These are phyloP conservation scores for Tapirus indicus DNA, from an alignment of 2,797 vertebrate species.

Conservation along the genomic window DNA sequence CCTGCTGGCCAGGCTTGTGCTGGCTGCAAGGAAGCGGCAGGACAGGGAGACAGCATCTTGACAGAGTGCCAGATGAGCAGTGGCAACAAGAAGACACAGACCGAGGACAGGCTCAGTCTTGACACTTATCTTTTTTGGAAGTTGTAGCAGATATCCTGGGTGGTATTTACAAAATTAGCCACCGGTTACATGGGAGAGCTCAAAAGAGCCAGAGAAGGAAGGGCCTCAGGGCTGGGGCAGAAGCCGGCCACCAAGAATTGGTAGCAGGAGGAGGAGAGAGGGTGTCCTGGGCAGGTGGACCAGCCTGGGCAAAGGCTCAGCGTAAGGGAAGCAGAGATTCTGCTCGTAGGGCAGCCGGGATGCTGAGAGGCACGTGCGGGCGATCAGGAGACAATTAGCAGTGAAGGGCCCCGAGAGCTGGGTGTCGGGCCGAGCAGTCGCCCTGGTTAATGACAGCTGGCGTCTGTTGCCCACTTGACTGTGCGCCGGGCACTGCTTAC, in stretches of 20 bases:
- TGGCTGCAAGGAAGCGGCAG: not conserved
- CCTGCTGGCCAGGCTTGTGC: not conserved
- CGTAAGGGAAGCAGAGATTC: fast-evolving
- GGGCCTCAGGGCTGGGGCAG: not conserved
- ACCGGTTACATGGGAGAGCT: not conserved
- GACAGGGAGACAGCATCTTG: fast-evolving
- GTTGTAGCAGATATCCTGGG: not conserved
- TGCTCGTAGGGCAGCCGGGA: not conserved
- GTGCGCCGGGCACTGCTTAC: fast-evolving
- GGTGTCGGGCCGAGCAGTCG: fast-evolving
- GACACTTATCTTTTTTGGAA: not conserved
- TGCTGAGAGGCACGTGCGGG: fast-evolving
- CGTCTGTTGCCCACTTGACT: fast-evolving
- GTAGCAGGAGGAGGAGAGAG: not conserved
- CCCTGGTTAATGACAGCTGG: fast-evolving
- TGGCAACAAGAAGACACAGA: not conserved
- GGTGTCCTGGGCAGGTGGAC: not conserved
- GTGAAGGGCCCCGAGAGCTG: fast-evolving
- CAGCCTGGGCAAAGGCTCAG: not conserved
- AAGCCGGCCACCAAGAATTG: not conserved
- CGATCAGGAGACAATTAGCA: too few relatives aligned
- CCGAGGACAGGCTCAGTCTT: not conserved
- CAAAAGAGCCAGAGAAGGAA: not conserved
- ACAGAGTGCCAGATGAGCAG: not conserved
- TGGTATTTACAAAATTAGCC: not conserved